Base-by-base conservation (phyloP, 2,797 vertebrate species). In the Micromesistius poutassou region DNA sequence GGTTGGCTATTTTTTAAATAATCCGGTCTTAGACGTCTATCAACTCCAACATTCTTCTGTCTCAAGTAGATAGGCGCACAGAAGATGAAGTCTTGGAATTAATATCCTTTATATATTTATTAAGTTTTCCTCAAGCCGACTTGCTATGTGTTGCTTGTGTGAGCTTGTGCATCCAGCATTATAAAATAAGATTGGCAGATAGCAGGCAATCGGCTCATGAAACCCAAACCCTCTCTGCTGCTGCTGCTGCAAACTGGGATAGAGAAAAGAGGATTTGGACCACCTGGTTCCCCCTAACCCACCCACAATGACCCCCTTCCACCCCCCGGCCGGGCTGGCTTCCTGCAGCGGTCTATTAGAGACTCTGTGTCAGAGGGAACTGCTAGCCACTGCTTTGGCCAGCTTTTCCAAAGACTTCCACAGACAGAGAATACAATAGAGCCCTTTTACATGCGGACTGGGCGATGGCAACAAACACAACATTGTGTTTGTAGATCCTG, bases 321-420 rank as follows among this genome's bases (percentile, higher is more conserved):
- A 25, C 14, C 72, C 22, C 19, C 72, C n/a, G 13, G 2, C 42
- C 30, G 16, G 28, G 74, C 16, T 25, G 22, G 42, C 42, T 62
- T 14, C 30, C 77, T 80, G 80, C 71, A 70, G 82, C 77, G 4
- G 42, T 42, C 50, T 74, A 74, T 74, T 74, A 74, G 42, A 55
- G 46, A n/a, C 5, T 74, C 42, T 30, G 13, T 30, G 30, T 22
- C 30, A 74, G 73, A 31, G n/a, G 9, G 40, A 42, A 46, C 35
- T 36, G 35, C 72, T 36, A 7, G 72, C 33, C 35, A 73, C 72
- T 38, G 19, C 72, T 42, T 36, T 36, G 13, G 71, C 31, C 19
- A 35, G 33, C 71, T 72, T 31, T 33, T 36, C 71, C 30, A 72
- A 35, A 22, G 30, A 72, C 71, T 36, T 72, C 71, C 31, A 36